Evolutionary conservation across 2,113 vertebrate species (phyloP).

Genomic region (Leucopsar rothschildi): DNA sequence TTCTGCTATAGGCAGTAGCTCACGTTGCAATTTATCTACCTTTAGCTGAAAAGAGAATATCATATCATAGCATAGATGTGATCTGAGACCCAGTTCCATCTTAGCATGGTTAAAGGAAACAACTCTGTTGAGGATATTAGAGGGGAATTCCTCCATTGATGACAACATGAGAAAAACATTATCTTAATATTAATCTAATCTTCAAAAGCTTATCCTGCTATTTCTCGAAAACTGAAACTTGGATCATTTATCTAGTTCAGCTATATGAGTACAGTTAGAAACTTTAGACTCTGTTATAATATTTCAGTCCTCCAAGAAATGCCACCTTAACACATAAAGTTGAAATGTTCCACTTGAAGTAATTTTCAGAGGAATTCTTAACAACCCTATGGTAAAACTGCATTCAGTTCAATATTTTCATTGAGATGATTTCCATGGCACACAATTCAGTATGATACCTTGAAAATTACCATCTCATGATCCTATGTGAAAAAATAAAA

Average conservation of each 20-base stretch:
- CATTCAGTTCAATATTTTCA: neutral
- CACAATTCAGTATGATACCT: neutral
- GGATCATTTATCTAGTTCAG: neutral
- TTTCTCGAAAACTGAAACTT: slow-evolving; percentile 29
- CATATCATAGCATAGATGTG: neutral
- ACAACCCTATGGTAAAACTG: neutral
- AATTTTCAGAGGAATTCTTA: neutral
- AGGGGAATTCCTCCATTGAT: slow-evolving; percentile 60
- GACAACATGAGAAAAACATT: slow-evolving; percentile 61
- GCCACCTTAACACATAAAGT: neutral
- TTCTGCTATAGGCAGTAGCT: neutral
- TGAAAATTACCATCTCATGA: neutral
- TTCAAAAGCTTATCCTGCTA: slow-evolving; percentile 23
- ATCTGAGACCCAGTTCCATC: slow-evolving; percentile 31
- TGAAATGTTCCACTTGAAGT: neutral
- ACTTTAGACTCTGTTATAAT: neutral
- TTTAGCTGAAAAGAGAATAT: neutral
- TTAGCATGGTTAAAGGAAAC: slow-evolving; percentile 26
- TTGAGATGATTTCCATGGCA: neutral
- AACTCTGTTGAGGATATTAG: slow-evolving; percentile 25
- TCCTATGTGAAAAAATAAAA: slow-evolving; percentile 3
- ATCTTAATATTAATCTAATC: slow-evolving; percentile 46
- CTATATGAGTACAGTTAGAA: neutral
- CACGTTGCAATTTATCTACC: neutral
- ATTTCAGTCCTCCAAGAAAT: neutral